Base-by-base conservation (phyloP, 2,113 vertebrate species). In the Mellivora capensis region DNA sequence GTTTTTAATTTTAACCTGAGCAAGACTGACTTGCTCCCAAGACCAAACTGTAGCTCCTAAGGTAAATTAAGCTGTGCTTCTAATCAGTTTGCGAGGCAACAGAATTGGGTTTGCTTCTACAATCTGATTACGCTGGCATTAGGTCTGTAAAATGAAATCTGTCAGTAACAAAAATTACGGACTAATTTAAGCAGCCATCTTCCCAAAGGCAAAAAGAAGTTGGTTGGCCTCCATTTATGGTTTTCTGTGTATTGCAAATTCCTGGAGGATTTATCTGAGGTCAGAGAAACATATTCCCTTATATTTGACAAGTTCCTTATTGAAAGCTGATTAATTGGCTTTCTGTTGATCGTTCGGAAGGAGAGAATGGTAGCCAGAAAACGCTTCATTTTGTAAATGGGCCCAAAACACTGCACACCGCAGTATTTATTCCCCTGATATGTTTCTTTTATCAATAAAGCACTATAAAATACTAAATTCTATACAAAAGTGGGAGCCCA, bases 301-400 rank as follows among this genome's bases (percentile, higher is more conserved):
- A n/a, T 18, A 83, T 86, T 62, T 96, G 95, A 94, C 81, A 96
- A 57, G 37, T 86, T 96, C 82, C 91, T 94, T 86, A 96, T 49
- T 91, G 82, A 72, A 94, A 97, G 47, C 25, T 82, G 82, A 91
- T 90, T 87, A 52, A 82, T 62, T 93, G 83, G 31, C n/a, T 82
- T 86, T 92, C 80, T 83, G 72, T 79, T 86, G 86, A 91, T 9
- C 79, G 9, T 92, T 89, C 54, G 69, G 76, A 91, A 82, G 61
- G 52, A 47, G 0, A 86, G 67, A 86, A 72, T 21, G 52, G 64
- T 61, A 77, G 6, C 64, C 44, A 69, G 52, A 79, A 89, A 89
- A 74, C 74, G 57, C 71, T 93, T 96, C 27, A 62, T 49, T 94
- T 69, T 74, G 42, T 76, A 83, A 96, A 91, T 76, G 54, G 62